Percentiles rank a stretch among this genome's conserved stretches.
Conservation (phyloP, 1,140 invertebrate genomes). For the Scaptodrosophila lebanonensis region DNA sequence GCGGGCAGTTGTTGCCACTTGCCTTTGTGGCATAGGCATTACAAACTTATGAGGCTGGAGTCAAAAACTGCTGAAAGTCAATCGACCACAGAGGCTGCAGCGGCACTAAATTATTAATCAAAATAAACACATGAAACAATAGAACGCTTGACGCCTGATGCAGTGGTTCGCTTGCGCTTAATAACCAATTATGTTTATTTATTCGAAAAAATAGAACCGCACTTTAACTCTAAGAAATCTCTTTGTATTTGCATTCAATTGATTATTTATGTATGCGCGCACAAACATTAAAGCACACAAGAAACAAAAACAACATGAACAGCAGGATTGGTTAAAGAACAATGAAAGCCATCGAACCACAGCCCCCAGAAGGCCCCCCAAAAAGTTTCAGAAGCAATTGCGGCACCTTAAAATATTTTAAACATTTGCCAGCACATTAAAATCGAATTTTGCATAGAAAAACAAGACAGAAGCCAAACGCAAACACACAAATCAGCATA, state of each 20-base stretch:
- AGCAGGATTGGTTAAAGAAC: slow-evolving; percentile 16
- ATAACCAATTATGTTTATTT: slow-evolving; percentile 45
- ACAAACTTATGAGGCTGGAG: slow-evolving; percentile 1
- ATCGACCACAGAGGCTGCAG: too few relatives aligned
- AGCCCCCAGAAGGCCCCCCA: not conserved
- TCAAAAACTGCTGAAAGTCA: slow-evolving; percentile 10
- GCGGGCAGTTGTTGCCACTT: slow-evolving; percentile 31
- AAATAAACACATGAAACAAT: slow-evolving; percentile 43
- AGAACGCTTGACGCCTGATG: slow-evolving; percentile 22
- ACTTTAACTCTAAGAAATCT: not conserved
- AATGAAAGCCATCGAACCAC: not conserved
- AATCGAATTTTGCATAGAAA: slow-evolving; percentile 67
- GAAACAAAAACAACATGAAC: slow-evolving; percentile 25
- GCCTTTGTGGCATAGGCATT: too few relatives aligned
- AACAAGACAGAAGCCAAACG: slow-evolving; percentile 49
- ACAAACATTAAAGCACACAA: slow-evolving; percentile 5
- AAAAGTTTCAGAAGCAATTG: not conserved
- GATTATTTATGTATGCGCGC: slow-evolving; percentile 22
- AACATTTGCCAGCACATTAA: slow-evolving; percentile 66
- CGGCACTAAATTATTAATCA: slow-evolving; percentile 62
- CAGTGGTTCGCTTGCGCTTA: too few relatives aligned
- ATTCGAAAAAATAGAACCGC: not conserved
- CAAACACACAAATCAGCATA: not conserved
- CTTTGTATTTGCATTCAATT: slow-evolving; percentile 11
- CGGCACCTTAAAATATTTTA: slow-evolving; percentile 56